Evolutionary conservation across 2,888 invertebrate genomes (phyloP).

Genomic region (Euclidia mi): DNA sequence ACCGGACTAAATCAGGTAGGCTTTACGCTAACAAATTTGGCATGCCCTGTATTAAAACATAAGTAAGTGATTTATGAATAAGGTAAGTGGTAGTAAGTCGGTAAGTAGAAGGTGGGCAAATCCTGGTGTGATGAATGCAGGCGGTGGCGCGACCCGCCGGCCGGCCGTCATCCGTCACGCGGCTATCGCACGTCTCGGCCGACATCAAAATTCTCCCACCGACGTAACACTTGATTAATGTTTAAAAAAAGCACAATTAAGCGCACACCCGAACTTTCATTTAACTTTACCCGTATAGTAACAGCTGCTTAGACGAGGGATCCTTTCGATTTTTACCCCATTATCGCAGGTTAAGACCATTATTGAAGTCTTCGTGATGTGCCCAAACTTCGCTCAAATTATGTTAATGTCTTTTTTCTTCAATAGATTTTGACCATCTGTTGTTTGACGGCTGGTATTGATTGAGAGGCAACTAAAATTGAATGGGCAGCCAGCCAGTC

Average conservation of each 20-base stretch:
- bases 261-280: conserved; percentile 78
- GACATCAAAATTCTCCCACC: conserved; percentile 85
- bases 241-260: conserved; percentile 88
- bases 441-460: no score
- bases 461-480: no score
- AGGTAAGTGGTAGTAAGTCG: conserved; percentile 23
- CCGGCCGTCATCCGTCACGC: conserved; percentile 79
- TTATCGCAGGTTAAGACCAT: conserved; percentile 51
- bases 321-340: conserved; percentile 56
- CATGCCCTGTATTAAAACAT: neutral
- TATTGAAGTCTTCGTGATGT: conserved; percentile 32
- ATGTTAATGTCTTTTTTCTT: conserved; percentile 7
- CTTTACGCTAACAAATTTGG: neutral
- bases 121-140: conserved; percentile 77
- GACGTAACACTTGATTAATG: conserved; percentile 86
- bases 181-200: conserved; percentile 70
- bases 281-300: conserved; percentile 78
- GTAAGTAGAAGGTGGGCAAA: conserved; percentile 52
- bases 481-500: no score
- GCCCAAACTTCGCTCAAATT: conserved; percentile 16
- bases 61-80: conserved; percentile 7
- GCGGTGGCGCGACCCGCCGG: conserved; percentile 65
- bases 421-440: no score
- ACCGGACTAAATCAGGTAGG: no score
- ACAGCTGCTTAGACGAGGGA: conserved; percentile 61